Base-by-base conservation (phyloP, 2,888 invertebrate genomes). In the Rhopalosiphum nymphaeae region DNA sequence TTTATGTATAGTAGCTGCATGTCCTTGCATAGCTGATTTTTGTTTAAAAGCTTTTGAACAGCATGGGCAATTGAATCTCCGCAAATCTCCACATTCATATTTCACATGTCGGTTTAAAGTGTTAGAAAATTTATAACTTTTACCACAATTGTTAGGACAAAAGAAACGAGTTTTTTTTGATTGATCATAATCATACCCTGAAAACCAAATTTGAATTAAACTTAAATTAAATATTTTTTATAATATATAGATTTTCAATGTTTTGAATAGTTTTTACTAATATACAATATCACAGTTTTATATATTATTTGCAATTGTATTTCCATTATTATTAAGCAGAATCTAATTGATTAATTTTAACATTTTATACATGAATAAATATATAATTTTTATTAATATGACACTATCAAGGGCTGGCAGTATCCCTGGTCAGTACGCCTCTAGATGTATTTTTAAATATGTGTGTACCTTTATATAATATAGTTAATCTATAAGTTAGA, bases 1-100 rank as follows among this genome's bases (percentile, higher is more conserved):
- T 78, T 92, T 94, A 85, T 89, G 92, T 26, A 89, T 89, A n/a
- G 36, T n/a, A 29, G 53, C 88, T 25, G 94, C 84, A 26, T 95
- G 95, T 11, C 25, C 56, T n/a, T 84, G 91, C 53, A 94, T 84
- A 16, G 93, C 61, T 85, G 94, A 84, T 91, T 94, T 94, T n/a
- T 95, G 94, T 92, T 93, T 95, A 61, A 91, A 94, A 25, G 90
- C 87, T 5, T 94, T 91, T 44, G 91, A 91, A 86, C 95, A 95
- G 49, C 89, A 94, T 0, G 95, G 95, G 92, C 95, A 95, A 21
- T 42, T 95, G 95, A 96, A 96, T 95, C 95, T 95, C 21, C 96
- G 96, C 89, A 96, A 96, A 21, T 96, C 96, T 94, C 96, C 95
- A 94, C 95, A 95, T 93, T 95, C 95, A 36, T 95, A 95, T 89